These are phyloP conservation scores for Theodoxus fluviatilis DNA, from an alignment of 2,888 invertebrate species.

Conservation along the genomic window DNA sequence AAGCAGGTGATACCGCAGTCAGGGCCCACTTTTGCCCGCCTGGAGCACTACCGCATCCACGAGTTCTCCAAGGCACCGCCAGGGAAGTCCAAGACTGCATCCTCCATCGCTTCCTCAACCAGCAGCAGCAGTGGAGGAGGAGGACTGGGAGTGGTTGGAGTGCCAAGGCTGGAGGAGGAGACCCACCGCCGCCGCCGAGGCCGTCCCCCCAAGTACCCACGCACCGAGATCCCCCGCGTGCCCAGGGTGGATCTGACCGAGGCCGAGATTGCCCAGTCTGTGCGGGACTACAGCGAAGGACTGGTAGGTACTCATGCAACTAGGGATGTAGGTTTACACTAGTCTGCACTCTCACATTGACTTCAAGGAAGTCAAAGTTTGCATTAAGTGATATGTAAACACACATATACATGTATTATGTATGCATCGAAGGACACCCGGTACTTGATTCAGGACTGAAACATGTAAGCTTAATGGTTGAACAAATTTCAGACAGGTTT, in stretches of 20 bases:
- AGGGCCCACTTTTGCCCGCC: conserved; percentile 67
- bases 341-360: no score
- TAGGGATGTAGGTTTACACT: no score
- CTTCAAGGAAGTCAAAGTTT: no score
- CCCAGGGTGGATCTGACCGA: conserved; percentile 57
- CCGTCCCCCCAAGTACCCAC: conserved; percentile 90
- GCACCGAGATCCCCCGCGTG: conserved; percentile 55
- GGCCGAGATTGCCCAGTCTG: conserved; percentile 46
- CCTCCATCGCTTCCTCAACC: background rate
- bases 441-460: no score
- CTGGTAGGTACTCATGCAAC: no score
- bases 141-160: background rate
- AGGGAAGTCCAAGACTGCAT: conserved; percentile 35
- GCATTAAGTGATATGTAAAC: no score
- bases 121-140: background rate
- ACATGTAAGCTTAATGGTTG: no score
- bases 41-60: conserved; percentile 88
- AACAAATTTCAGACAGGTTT: no score
- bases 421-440: no score
- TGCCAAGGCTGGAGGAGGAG: background rate
- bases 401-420: no score
- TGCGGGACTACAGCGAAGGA: no score
- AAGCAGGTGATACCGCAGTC: conserved; percentile 69
- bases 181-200: conserved; percentile 75
- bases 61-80: conserved; percentile 70